Base-by-base conservation (phyloP, 2,113 vertebrate species). In the Psilopsiagon aymara region DNA sequence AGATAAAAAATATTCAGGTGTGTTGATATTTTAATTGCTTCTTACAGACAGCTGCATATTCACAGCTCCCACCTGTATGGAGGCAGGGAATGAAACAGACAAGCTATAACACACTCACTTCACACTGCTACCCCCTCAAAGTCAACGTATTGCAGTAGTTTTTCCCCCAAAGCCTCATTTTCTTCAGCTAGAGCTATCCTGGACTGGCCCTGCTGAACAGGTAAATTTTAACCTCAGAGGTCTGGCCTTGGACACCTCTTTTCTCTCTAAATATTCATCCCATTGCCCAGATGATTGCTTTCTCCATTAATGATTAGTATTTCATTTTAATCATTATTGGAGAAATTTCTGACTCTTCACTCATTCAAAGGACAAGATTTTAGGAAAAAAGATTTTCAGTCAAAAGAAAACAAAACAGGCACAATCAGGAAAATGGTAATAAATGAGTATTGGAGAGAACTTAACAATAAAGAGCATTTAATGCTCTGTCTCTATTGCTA, bases 11-110 rank as follows among this genome's bases (percentile, higher is more conserved):
- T 57, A 29, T 23, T 43, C 15, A 39, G 9, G 17, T 68, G 17
- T 39, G 20, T 37, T 10, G 53, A 46, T 29, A 57, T 15, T 41
- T 53, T 9, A 27, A 9, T 31, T 18, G 17, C 12, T 27, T 89
- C 27, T 81, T 44, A 7, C 0, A 37, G 31, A 10, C 37, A 81
- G 17, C 1, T 43, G 10, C 6, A 0, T 35, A 59, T 35, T 29
- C 49, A 10, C 43, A 66, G 33, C 66, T 79, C 27, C 3, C 57
- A 12, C 15, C 33, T 6, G 7, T 12, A 31, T 2, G 10, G 66
- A 31, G 24, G n/a, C 19, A 35, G 76, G 43, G 23, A 49, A 37
- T 0, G 2, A 64, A 53, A 6, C n/a, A 63, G 41, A 19, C 10
- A 4, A 19, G 2, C 37, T 13, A 15, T 5, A 33, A n/a, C 2